Evolutionary conservation across 2,113 vertebrate species (phyloP), one percentile per base, ranked within the genome.

Genomic region (Proterorhinus semilunaris): DNA sequence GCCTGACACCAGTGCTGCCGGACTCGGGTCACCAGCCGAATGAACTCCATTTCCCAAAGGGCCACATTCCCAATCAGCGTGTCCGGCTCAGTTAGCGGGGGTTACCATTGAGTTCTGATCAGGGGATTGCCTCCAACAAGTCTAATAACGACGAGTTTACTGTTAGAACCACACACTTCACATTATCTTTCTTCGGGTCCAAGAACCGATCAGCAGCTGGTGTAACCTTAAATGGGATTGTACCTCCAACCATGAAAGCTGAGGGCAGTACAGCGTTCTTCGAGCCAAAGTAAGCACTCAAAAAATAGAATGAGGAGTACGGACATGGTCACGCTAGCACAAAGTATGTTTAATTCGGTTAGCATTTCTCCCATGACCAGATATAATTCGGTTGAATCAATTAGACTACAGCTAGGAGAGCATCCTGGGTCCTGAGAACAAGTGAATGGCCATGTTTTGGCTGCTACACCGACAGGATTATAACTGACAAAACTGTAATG

Each of bases 81-180:
- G 89, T 92, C 88, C 86, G 88, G 85, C 64, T 73, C 63, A 72
- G 70, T 66, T 75, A 80, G 88, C 84, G 65, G 80, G 80, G 45
- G 44, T 67, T 54, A 7, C 17, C 9, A 10, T 54, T n/a, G 16
- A 21, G 52, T 5, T 54, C 6, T 9, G 52, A 54, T 21, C 8
- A 9, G 71, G 65, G 70, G 82, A 83, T 80, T 83, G 66, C 65
- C 17, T 21, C 10, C 2, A 13, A 27, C 53, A 55, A 10, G 53
- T 81, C 68, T 68, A 66, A 43, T 52, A 52, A 68, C 67, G 68
- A 64, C 47, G 63, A 59, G 66, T 52, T 59, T 57, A 72, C 57
- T 61, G 53, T 58, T 21, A 21, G 78, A 54, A 52, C 44, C 55
- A 36, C 48, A 50, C 57, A 67, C 72, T 79, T 83, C 67, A 80